Percentiles rank a stretch among this genome's conserved stretches.
These are phyloP conservation scores for Dasypolia templi DNA, from an alignment of 2,888 invertebrate species.

Conservation along the genomic window DNA sequence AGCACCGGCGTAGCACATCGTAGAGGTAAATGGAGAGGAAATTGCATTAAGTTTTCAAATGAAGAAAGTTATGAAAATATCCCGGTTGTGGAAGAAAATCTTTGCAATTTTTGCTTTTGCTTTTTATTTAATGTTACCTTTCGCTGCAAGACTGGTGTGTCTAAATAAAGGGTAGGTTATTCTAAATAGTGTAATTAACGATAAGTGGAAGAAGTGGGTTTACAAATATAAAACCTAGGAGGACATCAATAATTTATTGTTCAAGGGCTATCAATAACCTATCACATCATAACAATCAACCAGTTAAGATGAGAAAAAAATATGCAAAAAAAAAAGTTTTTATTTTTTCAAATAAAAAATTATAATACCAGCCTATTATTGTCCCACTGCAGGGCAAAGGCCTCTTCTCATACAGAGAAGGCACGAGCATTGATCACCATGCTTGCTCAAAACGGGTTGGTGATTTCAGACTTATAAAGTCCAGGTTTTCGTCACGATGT, in stretches of 20 bases:
- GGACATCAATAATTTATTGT: background rate
- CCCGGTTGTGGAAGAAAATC: background rate
- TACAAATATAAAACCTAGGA: too few relatives aligned
- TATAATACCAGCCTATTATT: too few relatives aligned
- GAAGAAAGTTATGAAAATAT: constrained; percentile 18
- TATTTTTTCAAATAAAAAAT: too few relatives aligned
- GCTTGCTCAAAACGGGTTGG: too few relatives aligned
- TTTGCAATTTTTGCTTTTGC: background rate
- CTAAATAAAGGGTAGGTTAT: background rate
- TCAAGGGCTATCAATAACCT: background rate
- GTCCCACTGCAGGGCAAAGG: too few relatives aligned
- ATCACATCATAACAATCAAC: background rate
- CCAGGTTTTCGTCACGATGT: too few relatives aligned
- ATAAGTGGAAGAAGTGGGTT: background rate
- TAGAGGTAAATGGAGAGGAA: constrained; percentile 29
- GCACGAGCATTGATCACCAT: too few relatives aligned
- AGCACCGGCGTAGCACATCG: constrained; percentile 28
- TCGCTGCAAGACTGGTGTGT: background rate
- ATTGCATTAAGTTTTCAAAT: constrained; percentile 34
- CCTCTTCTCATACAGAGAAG: too few relatives aligned
- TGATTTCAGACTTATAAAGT: too few relatives aligned
- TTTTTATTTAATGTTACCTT: background rate
- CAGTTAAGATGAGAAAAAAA: background rate
- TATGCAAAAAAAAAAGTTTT: background rate
- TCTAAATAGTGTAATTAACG: background rate